Evolutionary conservation across 1,140 invertebrate genomes (phyloP).

Genomic region (Nylanderia fulva): DNA sequence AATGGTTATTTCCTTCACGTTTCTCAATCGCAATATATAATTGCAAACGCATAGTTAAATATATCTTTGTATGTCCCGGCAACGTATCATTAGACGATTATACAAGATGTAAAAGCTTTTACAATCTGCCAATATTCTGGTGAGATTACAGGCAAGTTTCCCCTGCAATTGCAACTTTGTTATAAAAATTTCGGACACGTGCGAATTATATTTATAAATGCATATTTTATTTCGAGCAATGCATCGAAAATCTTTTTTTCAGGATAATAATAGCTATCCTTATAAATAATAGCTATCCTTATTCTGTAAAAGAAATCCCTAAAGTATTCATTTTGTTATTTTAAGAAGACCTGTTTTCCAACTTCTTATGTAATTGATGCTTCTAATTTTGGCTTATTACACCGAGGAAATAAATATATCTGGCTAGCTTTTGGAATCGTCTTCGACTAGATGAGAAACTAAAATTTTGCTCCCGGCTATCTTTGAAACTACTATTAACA

Average conservation of each 20-base stretch:
- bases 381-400: constrained; percentile 46
- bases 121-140: not conserved
- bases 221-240: not conserved
- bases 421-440: constrained; percentile 15
- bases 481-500: not conserved
- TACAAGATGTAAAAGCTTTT: constrained; percentile 3
- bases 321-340: constrained; percentile 11
- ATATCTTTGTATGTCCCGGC: not conserved
- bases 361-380: constrained; percentile 53
- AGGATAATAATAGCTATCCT: not conserved
- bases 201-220: not conserved
- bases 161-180: not conserved
- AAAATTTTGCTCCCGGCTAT: not conserved
- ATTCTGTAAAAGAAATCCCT: constrained; percentile 17
- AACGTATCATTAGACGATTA: not conserved
- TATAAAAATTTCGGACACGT: not conserved
- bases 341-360: constrained; percentile 19
- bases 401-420: constrained; percentile 31
- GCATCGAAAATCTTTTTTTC: not conserved
- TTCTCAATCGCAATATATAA: not conserved
- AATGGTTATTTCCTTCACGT: constrained; percentile 6
- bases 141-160: not conserved
- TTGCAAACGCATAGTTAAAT: constrained; percentile 16
- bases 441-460: not conserved
- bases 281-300: constrained; percentile 29